phyloP scores from a whole-genome alignment of 2,113 vertebrate genomes.

The Ammodytes dubius region DNA sequence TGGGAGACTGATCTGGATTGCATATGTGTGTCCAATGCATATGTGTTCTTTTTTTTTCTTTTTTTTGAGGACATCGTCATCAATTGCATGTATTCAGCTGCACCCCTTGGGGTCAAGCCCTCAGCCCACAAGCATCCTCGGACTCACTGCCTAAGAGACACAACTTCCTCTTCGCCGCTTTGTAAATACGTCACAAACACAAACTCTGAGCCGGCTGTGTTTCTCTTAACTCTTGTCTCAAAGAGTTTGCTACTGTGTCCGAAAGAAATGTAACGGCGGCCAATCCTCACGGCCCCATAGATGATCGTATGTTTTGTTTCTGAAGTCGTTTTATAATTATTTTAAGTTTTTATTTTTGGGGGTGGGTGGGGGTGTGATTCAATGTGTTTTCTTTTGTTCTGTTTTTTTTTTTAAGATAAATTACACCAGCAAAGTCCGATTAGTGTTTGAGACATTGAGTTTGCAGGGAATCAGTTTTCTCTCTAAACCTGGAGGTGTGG shows the following conservation, averaged over 20 bases:
- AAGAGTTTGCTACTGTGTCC: conserved; percentile 9
- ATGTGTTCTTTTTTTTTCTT: not conserved
- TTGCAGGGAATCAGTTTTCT: conserved; percentile 36
- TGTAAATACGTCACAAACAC: conserved; percentile 58
- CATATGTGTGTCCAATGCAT: not conserved
- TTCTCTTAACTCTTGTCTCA: conserved; percentile 38
- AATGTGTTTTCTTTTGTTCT: conserved; percentile 24
- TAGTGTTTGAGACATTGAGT: conserved; percentile 24
- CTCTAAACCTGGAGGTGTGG: conserved; percentile 35
- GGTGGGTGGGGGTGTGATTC: conserved; percentile 1
- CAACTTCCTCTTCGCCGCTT: not conserved
- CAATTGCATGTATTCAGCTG: conserved; percentile 23
- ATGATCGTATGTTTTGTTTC: conserved; percentile 27
- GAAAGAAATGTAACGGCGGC: conserved; percentile 11
- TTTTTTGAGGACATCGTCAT: conserved; percentile 8
- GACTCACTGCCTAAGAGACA: conserved; percentile 26
- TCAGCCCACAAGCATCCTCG: conserved; percentile 17
- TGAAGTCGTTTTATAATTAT: conserved; percentile 16
- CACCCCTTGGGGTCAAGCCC: conserved; percentile 24
- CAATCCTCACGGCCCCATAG: conserved; percentile 21
- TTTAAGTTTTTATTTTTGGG: not conserved
- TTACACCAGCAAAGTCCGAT: conserved; percentile 77
- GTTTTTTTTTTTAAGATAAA: conserved; percentile 46
- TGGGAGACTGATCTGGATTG: not conserved
- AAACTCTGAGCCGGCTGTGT: conserved; percentile 27